Conservation (phyloP, 2,888 invertebrate species). For the Neocrepidodera transversa region DNA sequence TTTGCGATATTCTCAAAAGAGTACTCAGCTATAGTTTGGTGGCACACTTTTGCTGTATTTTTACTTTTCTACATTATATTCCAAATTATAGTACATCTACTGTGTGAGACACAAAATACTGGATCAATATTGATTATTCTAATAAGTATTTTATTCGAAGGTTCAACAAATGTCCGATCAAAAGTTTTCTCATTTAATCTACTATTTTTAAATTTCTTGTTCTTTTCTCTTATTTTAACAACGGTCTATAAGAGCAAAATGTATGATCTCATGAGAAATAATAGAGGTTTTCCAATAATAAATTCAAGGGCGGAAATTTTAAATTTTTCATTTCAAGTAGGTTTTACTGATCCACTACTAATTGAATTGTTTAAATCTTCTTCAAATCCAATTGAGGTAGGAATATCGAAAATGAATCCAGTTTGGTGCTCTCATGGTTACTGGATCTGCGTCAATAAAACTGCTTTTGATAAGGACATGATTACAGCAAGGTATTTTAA, state of each 20-base stretch:
- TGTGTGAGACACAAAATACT: background rate
- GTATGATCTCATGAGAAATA: constrained; percentile 17
- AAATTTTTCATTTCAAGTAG: constrained; percentile 5
- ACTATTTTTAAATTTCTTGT: constrained; percentile 3
- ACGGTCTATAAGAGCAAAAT: constrained; percentile 24
- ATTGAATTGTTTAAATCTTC: constrained; percentile 4
- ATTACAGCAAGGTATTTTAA: constrained; percentile 14
- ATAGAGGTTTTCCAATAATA: background rate
- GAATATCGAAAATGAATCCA: background rate
- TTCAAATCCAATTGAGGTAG: background rate
- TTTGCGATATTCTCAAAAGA: constrained; percentile 11
- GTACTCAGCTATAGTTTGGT: background rate
- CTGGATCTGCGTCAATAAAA: constrained; percentile 17
- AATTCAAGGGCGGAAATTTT: constrained; percentile 10
- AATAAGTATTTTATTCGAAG: constrained; percentile 12
- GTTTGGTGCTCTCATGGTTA: constrained; percentile 3
- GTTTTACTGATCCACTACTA: constrained; percentile 1
- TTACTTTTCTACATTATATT: background rate
- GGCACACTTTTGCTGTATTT: background rate
- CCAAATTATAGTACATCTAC: background rate
- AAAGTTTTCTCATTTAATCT: constrained; percentile 5
- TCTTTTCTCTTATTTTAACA: constrained; percentile 18
- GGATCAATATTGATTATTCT: background rate
- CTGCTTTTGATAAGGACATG: constrained; percentile 19
- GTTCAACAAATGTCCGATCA: background rate